These are phyloP conservation scores for Pinctada fucata DNA, from an alignment of 2,888 invertebrate genomes.

Conservation along the genomic window DNA sequence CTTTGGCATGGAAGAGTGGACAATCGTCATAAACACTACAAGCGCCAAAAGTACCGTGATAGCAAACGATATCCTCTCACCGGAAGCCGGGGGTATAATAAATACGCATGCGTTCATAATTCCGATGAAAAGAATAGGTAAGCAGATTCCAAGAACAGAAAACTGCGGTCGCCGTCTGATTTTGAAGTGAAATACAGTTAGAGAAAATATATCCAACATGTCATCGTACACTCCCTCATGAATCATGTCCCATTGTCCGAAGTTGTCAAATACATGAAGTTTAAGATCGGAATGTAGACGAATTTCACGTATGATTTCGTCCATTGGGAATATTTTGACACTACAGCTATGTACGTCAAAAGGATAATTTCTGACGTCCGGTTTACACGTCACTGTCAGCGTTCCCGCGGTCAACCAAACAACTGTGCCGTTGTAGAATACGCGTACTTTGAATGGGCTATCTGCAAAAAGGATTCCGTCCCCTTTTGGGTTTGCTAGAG, in stretches of 20 bases:
- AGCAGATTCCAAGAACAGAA: slow-evolving; percentile 8
- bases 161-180: slow-evolving; percentile 12
- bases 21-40: slow-evolving; percentile 15
- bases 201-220: slow-evolving; percentile 25
- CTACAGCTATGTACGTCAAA: slow-evolving; percentile 25
- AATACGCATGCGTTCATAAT: slow-evolving; percentile 14
- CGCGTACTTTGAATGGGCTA: slow-evolving; percentile 18
- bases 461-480: slow-evolving; percentile 24
- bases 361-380: slow-evolving; percentile 25
- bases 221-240: not conserved
- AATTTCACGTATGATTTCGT: slow-evolving; percentile 12
- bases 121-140: slow-evolving; percentile 13
- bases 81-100: slow-evolving; percentile 2
- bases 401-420: slow-evolving; percentile 15
- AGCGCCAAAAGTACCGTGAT: slow-evolving; percentile 20
- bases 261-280: slow-evolving; percentile 20
- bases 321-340: slow-evolving; percentile 13
- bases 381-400: slow-evolving; percentile 20
- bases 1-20: slow-evolving; percentile 7
- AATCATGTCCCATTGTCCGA: slow-evolving; percentile 28
- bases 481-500: slow-evolving; percentile 26
- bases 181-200: not conserved
- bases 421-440: slow-evolving; percentile 20
- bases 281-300: slow-evolving; percentile 10
- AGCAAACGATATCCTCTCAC: slow-evolving; percentile 17